Conservation (phyloP, 2,113 vertebrate species). For the Pao palembangensis region DNA sequence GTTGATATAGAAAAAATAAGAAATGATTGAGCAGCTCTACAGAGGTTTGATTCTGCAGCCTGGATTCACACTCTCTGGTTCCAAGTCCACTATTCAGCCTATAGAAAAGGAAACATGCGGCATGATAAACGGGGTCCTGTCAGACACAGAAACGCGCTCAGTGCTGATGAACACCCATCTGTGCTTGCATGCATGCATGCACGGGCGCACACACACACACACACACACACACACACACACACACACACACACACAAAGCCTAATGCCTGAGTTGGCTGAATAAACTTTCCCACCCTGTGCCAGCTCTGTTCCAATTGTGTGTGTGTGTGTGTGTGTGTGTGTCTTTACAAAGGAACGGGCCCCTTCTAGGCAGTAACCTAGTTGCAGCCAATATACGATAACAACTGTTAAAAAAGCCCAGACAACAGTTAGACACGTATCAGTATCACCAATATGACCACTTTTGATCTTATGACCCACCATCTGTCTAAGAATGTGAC, state of each 20-base stretch:
- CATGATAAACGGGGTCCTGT: conserved; percentile 28
- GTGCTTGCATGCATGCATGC: conserved; percentile 46
- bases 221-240: conserved; percentile 44
- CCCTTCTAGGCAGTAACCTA: conserved; percentile 47
- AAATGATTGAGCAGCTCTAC: no score
- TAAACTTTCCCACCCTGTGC: conserved; percentile 67
- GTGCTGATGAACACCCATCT: conserved; percentile 50
- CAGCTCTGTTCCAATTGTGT: conserved; percentile 42
- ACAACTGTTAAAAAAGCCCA: conserved; percentile 12
- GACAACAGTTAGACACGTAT: not conserved
- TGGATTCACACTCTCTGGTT: not conserved
- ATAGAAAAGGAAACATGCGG: conserved; percentile 31
- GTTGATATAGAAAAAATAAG: no score
- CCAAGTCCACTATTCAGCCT: conserved; percentile 3
- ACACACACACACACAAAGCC: conserved; percentile 40
- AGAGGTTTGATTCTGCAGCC: no score
- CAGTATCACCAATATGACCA: not conserved
- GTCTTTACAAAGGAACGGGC: conserved; percentile 48
- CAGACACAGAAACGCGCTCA: conserved; percentile 38
- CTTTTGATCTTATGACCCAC: not conserved
- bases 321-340: conserved; percentile 15
- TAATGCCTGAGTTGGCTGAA: conserved; percentile 50
- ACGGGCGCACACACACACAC: conserved; percentile 47
- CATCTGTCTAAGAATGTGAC: not conserved
- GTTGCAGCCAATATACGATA: conserved; percentile 14